phyloP scores from a whole-genome alignment of 2,797 vertebrate species.

The Allenopithecus nigroviridis region DNA sequence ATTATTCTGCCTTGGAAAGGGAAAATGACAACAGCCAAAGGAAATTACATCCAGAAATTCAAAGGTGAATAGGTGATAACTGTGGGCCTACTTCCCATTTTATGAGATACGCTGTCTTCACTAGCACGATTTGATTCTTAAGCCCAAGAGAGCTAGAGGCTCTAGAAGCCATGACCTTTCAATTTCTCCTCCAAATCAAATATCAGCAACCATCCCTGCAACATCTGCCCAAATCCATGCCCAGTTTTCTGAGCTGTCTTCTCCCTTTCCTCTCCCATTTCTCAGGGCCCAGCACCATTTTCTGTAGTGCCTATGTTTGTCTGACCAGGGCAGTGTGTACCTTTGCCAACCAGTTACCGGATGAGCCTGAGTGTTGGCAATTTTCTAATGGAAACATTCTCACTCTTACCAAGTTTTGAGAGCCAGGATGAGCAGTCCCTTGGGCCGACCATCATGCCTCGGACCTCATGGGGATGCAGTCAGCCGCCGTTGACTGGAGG shows the following conservation, averaged over 20 bases:
- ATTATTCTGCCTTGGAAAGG: slow-evolving; percentile 57
- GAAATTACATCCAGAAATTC: slow-evolving; percentile 39
- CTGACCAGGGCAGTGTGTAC: background rate
- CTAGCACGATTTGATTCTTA: slow-evolving; percentile 25
- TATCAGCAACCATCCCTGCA: background rate
- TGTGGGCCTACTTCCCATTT: background rate
- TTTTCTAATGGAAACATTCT: background rate
- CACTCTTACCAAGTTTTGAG: background rate
- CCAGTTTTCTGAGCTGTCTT: background rate
- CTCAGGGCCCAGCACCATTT: background rate
- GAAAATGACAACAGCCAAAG: slow-evolving; percentile 48
- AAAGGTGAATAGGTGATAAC: background rate
- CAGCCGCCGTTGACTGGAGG: background rate
- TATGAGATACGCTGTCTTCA: background rate
- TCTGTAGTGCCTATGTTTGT: background rate
- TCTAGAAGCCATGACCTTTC: background rate
- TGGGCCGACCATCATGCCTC: background rate
- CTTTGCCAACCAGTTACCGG: background rate
- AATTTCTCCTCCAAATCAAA: background rate
- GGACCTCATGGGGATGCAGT: background rate
- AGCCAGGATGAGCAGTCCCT: background rate
- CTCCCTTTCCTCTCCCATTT: background rate
- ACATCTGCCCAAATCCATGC: background rate
- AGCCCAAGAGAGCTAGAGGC: background rate
- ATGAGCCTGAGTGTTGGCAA: background rate